Evolutionary conservation across 1,140 invertebrate genomes (phyloP).

Genomic region (Bombus sibiricus): DNA sequence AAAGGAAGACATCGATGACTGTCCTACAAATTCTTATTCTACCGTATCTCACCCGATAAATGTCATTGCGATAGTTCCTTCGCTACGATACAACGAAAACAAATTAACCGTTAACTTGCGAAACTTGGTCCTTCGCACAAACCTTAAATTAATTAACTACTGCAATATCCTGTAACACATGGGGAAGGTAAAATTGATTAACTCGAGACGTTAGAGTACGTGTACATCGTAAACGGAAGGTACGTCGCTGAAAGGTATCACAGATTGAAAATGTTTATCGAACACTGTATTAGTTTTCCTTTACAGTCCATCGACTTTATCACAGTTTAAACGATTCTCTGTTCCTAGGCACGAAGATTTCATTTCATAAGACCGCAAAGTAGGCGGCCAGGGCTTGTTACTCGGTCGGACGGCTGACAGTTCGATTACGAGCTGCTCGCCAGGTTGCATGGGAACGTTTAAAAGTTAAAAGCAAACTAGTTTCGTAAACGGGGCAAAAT

Average conservation of each 20-base stretch:
- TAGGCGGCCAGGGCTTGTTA: not conserved
- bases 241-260: not conserved
- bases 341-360: not conserved
- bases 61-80: not conserved
- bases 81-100: not conserved
- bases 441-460: not conserved
- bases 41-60: not conserved
- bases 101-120: not conserved
- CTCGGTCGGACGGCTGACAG: slow-evolving; percentile 19
- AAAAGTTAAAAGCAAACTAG: slow-evolving; percentile 31
- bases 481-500: slow-evolving; percentile 25
- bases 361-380: not conserved
- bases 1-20: not conserved
- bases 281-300: not conserved
- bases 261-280: not conserved
- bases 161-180: not conserved
- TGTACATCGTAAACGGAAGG: not conserved
- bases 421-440: slow-evolving; percentile 26
- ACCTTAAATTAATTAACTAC: not conserved
- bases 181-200: not conserved
- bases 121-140: not conserved
- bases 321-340: slow-evolving; percentile 1
- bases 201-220: not conserved
- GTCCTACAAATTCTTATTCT: not conserved
- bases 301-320: not conserved